A percentile compares a stretch with the other conserved stretches of the same genome.
Conservation (phyloP, 2,797 vertebrate species). For the Pipistrellus pipistrellus region DNA sequence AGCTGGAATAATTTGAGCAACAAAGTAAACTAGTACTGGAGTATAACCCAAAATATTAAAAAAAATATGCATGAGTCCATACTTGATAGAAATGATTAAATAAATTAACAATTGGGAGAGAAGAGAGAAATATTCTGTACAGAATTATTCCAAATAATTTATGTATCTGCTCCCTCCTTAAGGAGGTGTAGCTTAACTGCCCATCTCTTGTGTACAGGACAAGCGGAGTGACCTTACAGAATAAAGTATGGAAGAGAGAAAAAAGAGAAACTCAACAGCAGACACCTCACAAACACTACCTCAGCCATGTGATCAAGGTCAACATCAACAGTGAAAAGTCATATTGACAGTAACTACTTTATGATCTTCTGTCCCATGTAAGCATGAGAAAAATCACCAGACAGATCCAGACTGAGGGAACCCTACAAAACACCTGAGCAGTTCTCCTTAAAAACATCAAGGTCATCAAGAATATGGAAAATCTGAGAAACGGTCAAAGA, state of each 20-base stretch:
- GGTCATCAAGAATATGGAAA: neutral
- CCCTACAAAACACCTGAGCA: neutral
- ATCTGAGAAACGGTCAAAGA: neutral
- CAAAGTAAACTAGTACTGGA: neutral
- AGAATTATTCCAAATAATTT: neutral
- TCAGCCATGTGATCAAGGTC: neutral
- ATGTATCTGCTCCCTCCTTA: accelerated
- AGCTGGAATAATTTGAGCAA: neutral
- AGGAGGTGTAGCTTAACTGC: neutral
- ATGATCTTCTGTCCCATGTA: too few relatives aligned
- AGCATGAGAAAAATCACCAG: neutral
- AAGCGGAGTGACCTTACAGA: neutral
- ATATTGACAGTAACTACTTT: neutral
- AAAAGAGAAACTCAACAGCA: neutral
- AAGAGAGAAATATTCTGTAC: neutral
- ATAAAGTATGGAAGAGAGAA: neutral
- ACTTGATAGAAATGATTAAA: neutral
- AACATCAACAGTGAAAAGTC: neutral
- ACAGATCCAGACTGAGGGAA: neutral
- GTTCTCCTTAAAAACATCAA: neutral
- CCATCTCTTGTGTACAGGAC: accelerated
- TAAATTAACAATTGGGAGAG: neutral
- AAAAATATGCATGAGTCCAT: neutral
- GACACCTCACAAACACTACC: neutral
- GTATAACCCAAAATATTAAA: too few relatives aligned